Percentiles rank a stretch among this genome's conserved stretches.
phyloP scores from a whole-genome alignment of 2,113 vertebrate genomes.

The Gallinago undulata region DNA sequence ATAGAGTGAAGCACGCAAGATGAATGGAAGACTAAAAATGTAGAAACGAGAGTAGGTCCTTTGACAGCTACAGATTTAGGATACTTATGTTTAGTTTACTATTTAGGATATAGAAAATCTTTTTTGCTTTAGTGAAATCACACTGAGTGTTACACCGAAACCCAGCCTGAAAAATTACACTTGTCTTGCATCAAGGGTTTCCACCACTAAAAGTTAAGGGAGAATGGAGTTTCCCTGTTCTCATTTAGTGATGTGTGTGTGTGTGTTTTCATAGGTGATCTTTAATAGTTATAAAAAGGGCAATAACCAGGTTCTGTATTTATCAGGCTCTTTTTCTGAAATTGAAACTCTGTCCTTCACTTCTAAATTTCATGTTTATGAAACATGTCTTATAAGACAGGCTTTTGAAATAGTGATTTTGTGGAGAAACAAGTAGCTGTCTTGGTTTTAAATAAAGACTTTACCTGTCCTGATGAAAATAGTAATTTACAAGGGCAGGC shows the following conservation, averaged over 20 bases:
- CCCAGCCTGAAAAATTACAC: not conserved
- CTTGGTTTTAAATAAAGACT: not conserved
- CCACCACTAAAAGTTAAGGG: not conserved
- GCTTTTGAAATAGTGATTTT: not conserved
- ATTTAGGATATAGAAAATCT: not conserved
- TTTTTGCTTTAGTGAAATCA: not conserved
- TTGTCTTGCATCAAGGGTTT: not conserved
- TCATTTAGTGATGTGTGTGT: not conserved
- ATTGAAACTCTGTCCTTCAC: not conserved
- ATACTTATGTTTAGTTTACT: not conserved
- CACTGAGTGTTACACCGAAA: not conserved
- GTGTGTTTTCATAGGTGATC: not conserved
- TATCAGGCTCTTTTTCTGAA: not conserved
- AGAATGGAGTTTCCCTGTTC: not conserved
- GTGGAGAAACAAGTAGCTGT: not conserved
- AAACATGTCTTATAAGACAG: not conserved
- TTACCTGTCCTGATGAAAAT: not conserved
- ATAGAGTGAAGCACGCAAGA: fast-evolving
- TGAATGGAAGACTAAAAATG: too few relatives aligned
- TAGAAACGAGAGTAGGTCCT: not conserved
- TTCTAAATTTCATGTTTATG: not conserved
- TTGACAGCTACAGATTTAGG: not conserved
- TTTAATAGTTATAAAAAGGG: not conserved
- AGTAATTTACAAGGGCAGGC: not conserved
- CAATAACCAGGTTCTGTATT: not conserved